Evolutionary conservation across 2,888 invertebrate species (phyloP).

Genomic region (Sphaerophoria rueppellii): DNA sequence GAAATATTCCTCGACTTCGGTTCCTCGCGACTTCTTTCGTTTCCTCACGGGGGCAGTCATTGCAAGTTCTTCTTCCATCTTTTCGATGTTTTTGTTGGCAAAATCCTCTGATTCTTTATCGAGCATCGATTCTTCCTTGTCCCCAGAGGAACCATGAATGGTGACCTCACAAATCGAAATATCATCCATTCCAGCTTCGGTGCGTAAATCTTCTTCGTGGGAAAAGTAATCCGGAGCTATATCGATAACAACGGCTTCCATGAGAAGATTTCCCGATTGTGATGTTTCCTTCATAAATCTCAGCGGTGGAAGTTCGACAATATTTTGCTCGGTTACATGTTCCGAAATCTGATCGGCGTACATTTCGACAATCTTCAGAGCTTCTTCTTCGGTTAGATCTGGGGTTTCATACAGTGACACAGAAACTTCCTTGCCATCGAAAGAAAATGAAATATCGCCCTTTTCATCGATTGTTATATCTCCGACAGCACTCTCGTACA

Average conservation of each 20-base stretch:
- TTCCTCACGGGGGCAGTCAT: slow-evolving; percentile 83
- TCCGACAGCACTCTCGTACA: slow-evolving; percentile 92
- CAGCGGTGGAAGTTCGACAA: slow-evolving; percentile 93
- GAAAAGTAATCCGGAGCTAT: slow-evolving; percentile 93
- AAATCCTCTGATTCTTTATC: slow-evolving; percentile 84
- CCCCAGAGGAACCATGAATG: slow-evolving; percentile 84
- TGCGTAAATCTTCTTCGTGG: slow-evolving; percentile 90
- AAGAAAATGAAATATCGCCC: slow-evolving; percentile 94
- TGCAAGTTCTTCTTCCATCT: slow-evolving; percentile 84
- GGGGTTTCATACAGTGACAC: slow-evolving; percentile 96
- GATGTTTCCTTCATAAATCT: slow-evolving; percentile 95
- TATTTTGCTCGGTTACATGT: slow-evolving; percentile 92
- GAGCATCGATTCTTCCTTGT: slow-evolving; percentile 80
- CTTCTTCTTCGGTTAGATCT: slow-evolving; percentile 95
- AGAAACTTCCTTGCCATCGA: slow-evolving; percentile 95
- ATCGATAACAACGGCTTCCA: slow-evolving; percentile 96
- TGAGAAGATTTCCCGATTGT: slow-evolving; percentile 91
- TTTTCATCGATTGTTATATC: slow-evolving; percentile 90
- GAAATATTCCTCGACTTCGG: slow-evolving; percentile 86
- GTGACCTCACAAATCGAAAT: slow-evolving; percentile 91
- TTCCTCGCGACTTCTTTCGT: slow-evolving; percentile 87
- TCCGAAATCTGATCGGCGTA: slow-evolving; percentile 96
- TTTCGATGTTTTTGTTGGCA: slow-evolving; percentile 80
- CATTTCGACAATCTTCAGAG: slow-evolving; percentile 95
- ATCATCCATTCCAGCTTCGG: slow-evolving; percentile 94